Evolutionary conservation across 2,797 vertebrate species (phyloP), one percentile per base, ranked within the genome.

Genomic region (Chloroceryle inda): DNA sequence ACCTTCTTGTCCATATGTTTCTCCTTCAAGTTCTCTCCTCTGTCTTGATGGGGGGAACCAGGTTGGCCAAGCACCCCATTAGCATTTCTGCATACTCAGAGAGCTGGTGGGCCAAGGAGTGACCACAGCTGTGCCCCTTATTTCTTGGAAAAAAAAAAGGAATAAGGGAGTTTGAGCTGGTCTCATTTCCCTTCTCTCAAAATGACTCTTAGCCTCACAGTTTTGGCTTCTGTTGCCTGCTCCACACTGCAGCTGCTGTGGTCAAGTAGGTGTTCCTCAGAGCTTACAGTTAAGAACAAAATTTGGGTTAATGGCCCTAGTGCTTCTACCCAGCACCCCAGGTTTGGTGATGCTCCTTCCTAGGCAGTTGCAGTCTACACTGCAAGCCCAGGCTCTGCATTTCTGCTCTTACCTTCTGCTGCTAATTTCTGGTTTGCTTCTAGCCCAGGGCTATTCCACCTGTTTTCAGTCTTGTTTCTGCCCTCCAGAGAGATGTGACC

Each of bases 101-200:
- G 58, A 26, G 22, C 11, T 64, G 1, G 3, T 58, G 55, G n/a
- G 37, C n/a, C 1, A 13, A 82, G 56, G 19, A 78, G 26, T 11
- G 5, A 64, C 50, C 1, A 1, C 77, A 93, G 55, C 62, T 89
- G 68, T 55, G 29, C 12, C 50, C 6, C 11, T 68, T 88, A 29
- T 62, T 90, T 80, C 66, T 84, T 64, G 40, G 37, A 35, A 49
- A 77, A 82, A 93, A 82, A 82, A 93, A 82, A 49, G 63, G 24
- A 95, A 74, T 82, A 85, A 78, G 22, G 49, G 29, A 63, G 17
- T 63, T 3, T 2, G 23, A 76, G 13, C n/a, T 77, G n/a, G 49
- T 93, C 23, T 92, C 23, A 2, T 91, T 97, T 95, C 84, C 75
- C 29, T n/a, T 92, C 20, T 62, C 47, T 91, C 18, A 83, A 69